Percentiles rank a stretch among this genome's conserved stretches.
Evolutionary conservation across 2,113 vertebrate species (phyloP).

Genomic region (Cariama cristata): DNA sequence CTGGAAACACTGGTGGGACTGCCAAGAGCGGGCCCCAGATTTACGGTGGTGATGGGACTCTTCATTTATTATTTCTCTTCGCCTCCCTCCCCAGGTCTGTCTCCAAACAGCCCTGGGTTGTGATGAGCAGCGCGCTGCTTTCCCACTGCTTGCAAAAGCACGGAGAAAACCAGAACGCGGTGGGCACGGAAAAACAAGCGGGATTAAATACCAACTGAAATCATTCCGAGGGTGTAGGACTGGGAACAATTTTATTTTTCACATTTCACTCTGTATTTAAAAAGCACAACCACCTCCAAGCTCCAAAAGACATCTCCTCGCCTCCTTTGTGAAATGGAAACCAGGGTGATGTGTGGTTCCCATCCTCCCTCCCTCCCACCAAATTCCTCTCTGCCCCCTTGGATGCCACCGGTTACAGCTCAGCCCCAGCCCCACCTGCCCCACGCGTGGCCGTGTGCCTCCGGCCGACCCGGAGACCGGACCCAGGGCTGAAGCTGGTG

Average conservation of each 20-base stretch:
- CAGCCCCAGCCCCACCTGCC: rapidly evolving
- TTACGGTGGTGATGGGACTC: neutral
- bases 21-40: neutral
- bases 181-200: neutral
- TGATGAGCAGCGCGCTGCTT: neutral
- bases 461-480: neutral
- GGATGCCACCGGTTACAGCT: neutral
- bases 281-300: conserved; percentile 33
- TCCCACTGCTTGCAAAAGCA: neutral
- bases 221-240: neutral
- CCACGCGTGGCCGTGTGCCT: neutral
- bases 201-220: conserved; percentile 49
- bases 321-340: conserved; percentile 12
- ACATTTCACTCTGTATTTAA: conserved; percentile 20
- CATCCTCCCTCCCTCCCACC: neutral
- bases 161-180: neutral
- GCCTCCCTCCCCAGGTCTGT: neutral
- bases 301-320: conserved; percentile 8
- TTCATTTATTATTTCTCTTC: neutral
- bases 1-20: neutral
- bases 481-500: neutral
- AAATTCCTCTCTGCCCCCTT: neutral
- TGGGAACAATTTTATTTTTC: conserved; percentile 1
- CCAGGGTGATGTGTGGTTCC: neutral
- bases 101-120: neutral